phyloP scores from a whole-genome alignment of 2,113 vertebrate genomes.

The Semnornis frantzii region DNA sequence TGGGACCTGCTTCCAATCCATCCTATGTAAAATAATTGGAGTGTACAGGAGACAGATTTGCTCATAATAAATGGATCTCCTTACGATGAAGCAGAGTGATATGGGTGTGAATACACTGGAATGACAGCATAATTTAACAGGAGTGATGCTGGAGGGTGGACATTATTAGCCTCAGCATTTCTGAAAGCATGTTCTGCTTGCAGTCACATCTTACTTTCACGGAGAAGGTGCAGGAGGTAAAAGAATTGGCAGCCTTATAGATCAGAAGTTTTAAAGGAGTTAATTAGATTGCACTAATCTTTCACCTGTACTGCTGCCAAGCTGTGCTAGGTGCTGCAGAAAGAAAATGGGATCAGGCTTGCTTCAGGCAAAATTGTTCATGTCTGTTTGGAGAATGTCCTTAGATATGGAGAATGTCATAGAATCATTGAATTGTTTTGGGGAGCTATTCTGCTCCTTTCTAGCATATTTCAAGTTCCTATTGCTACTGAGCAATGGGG shows the following conservation, averaged over 20 bases:
- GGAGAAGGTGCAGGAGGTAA: conserved; percentile 36
- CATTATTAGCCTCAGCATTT: conserved; percentile 46
- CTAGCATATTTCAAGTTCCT: background rate
- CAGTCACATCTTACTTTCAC: background rate
- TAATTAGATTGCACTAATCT: conserved; percentile 55
- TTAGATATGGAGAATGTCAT: background rate
- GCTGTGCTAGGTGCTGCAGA: background rate
- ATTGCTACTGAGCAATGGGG: background rate
- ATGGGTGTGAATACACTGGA: background rate
- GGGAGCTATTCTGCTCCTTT: background rate
- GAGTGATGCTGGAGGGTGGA: conserved; percentile 22
- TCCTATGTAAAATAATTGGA: conserved; percentile 72
- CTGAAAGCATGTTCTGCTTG: background rate
- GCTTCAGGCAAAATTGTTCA: background rate
- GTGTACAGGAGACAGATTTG: conserved; percentile 43
- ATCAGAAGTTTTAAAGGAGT: conserved; percentile 3
- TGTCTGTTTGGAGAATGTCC: background rate
- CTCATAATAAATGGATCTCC: conserved; percentile 55
- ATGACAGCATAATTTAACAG: conserved; percentile 60
- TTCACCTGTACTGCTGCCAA: background rate
- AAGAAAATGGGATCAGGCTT: background rate
- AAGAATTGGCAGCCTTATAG: conserved; percentile 24
- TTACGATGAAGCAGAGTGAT: conserved; percentile 50
- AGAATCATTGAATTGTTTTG: too few species aligned
- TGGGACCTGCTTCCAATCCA: conserved; percentile 52